Evolutionary conservation across 2,888 invertebrate species (phyloP), one percentile per base, ranked within the genome.

Genomic region (Limnephilus marmoratus): DNA sequence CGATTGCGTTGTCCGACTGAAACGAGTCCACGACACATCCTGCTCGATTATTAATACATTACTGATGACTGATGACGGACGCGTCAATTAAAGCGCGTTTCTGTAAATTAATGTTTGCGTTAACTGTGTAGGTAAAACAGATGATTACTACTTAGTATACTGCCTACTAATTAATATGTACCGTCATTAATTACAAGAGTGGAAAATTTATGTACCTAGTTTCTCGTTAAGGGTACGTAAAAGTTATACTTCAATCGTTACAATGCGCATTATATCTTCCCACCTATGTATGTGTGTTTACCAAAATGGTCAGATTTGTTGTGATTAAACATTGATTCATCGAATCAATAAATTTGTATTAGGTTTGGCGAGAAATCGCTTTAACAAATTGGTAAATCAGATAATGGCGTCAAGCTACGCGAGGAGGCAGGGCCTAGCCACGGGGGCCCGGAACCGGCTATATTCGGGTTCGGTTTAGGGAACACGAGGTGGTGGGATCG

Each of bases 351-450:
- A 91, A 88, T 82, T 49, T 68, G 37, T 53, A 81, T 80, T 85
- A 86, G 86, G 87, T 91, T 80, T 89, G 37, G 90, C 83, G 90
- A 90, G 88, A 92, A 92, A 92, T 92, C 88, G 90, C 83, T 90
- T 88, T 86, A 92, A 92, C 92, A 92, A 92, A 92, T 92, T 92
- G 92, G 90, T 90, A 92, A 90, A 92, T 92, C 92, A 90, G 92
- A 92, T 90, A 92, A 90, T 90, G 92, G 88, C 88, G 88, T 68
- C 68, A 68, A 68, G 68, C 82, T 83, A 87, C 49, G 82, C 37
- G 31, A 31, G 88, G 87, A 80, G 91, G 91, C 13, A 45, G 90
- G 86, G 88, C 88, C 29, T 45, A 4, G 15, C 83, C 41, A 24
- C 87, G 88, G 88, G 45, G 91, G 91, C 24, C 68, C 68, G 24